Percentiles rank a stretch among this genome's conserved stretches.
These are phyloP conservation scores for Phodopus roborovskii DNA, from an alignment of 2,113 vertebrate species.

Conservation along the genomic window DNA sequence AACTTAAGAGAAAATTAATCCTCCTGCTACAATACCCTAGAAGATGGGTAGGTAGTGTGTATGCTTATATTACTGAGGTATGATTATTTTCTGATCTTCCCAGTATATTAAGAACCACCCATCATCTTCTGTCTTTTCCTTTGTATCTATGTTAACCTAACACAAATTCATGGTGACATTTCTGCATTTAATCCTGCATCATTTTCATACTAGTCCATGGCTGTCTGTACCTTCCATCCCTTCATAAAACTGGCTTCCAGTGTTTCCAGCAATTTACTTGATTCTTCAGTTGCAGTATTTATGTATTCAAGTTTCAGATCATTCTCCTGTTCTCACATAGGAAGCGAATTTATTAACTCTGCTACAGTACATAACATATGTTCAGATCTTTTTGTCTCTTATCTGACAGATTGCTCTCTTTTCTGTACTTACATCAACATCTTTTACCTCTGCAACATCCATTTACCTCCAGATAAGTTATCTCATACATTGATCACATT, in stretches of 20 bases:
- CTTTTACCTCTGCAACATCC: not conserved
- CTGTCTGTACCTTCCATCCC: not conserved
- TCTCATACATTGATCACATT: not conserved
- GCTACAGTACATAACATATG: not conserved
- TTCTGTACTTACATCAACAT: not conserved
- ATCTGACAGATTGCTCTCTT: not conserved
- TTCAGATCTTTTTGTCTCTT: not conserved
- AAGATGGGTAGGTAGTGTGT: not conserved
- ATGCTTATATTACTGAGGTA: not conserved
- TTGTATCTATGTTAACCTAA: not conserved
- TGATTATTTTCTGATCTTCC: not conserved
- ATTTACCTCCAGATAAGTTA: not conserved
- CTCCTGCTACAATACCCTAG: not conserved
- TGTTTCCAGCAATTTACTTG: not conserved
- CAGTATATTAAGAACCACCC: not conserved
- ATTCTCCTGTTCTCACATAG: rapidly evolving
- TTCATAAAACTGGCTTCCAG: not conserved
- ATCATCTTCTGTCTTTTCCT: not conserved
- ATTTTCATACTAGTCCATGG: not conserved
- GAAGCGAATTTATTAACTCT: not conserved
- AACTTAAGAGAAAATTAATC: not conserved
- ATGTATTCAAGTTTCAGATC: not conserved
- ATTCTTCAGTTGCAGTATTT: not conserved
- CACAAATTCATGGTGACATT: not conserved
- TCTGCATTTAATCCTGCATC: not conserved